phyloP scores from a whole-genome alignment of 2,797 vertebrate genomes.

The Sciaenops ocellatus region DNA sequence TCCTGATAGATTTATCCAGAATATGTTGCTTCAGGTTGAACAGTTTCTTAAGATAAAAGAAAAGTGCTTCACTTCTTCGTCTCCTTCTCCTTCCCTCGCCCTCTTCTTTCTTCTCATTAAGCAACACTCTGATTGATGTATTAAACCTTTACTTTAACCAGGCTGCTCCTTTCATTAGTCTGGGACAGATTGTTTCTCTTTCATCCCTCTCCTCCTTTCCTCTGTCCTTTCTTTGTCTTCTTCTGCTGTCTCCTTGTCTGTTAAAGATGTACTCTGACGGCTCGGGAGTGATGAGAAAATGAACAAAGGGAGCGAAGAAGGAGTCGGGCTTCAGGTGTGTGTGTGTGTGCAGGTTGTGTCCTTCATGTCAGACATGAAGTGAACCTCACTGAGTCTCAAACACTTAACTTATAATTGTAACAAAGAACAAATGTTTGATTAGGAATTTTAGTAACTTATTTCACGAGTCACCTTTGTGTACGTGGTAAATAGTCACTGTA shows the following conservation, averaged over 20 bases:
- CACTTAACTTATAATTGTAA: too few relatives aligned
- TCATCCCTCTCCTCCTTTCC: constrained; percentile 43
- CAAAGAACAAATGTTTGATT: too few relatives aligned
- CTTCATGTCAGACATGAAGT: neutral
- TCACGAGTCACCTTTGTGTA: too few relatives aligned
- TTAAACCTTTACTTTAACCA: constrained; percentile 67
- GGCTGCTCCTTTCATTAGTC: constrained; percentile 55
- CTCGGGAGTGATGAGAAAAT: constrained; percentile 27
- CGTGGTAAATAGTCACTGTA: too few relatives aligned
- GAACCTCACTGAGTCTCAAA: too few relatives aligned
- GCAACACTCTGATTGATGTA: constrained; percentile 58
- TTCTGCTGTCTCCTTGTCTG: constrained; percentile 47
- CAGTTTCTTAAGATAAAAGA: constrained; percentile 44
- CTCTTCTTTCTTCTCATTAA: constrained; percentile 56
- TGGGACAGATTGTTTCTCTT: constrained; percentile 56
- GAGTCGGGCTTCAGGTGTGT: neutral
- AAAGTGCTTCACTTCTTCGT: neutral
- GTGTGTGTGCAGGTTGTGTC: neutral
- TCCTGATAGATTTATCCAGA: neutral
- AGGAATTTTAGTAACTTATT: too few relatives aligned
- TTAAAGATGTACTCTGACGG: constrained; percentile 45
- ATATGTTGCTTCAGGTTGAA: constrained; percentile 26
- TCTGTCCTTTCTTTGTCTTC: constrained; percentile 42
- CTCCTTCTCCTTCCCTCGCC: neutral
- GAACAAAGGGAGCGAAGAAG: constrained; percentile 48